A percentile compares a stretch with the other conserved stretches of the same genome.
Evolutionary conservation across 2,888 invertebrate species (phyloP).

Genomic region (Apocheima hispidaria): DNA sequence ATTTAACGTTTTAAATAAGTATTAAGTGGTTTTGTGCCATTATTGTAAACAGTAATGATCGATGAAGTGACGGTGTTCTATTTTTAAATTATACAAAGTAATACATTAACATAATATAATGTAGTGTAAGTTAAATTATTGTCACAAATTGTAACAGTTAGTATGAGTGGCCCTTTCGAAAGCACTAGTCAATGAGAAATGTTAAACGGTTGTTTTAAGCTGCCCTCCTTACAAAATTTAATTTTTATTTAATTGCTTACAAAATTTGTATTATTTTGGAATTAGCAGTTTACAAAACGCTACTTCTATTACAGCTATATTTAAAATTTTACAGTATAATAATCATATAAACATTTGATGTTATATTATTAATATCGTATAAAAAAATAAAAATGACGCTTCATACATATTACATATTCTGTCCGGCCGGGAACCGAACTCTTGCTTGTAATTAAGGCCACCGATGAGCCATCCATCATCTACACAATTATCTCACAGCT

Average conservation of each 20-base stretch:
- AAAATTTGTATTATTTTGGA: neutral
- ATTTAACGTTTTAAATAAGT: constrained; percentile 3
- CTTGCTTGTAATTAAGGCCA: too few species aligned
- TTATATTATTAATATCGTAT: neutral
- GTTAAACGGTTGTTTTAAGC: neutral
- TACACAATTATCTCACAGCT: too few species aligned
- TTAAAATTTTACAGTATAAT: neutral
- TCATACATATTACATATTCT: too few species aligned
- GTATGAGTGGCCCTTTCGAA: constrained; percentile 9
- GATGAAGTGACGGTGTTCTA: neutral
- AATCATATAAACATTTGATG: neutral
- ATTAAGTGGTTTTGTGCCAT: constrained; percentile 13
- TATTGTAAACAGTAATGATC: neutral
- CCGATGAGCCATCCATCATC: too few species aligned
- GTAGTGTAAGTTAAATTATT: neutral
- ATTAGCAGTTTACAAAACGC: neutral
- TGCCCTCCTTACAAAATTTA: neutral
- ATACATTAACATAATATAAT: neutral
- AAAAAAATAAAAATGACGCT: neutral
- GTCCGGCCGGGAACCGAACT: too few species aligned
- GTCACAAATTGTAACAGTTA: constrained; percentile 11
- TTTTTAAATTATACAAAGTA: neutral
- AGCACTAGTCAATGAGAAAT: constrained; percentile 13
- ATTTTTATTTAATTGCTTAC: too few species aligned
- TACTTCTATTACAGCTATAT: neutral